Evolutionary conservation across 2,888 invertebrate species (phyloP), one percentile per base, ranked within the genome.

Genomic region (Parnassius mnemosyne): DNA sequence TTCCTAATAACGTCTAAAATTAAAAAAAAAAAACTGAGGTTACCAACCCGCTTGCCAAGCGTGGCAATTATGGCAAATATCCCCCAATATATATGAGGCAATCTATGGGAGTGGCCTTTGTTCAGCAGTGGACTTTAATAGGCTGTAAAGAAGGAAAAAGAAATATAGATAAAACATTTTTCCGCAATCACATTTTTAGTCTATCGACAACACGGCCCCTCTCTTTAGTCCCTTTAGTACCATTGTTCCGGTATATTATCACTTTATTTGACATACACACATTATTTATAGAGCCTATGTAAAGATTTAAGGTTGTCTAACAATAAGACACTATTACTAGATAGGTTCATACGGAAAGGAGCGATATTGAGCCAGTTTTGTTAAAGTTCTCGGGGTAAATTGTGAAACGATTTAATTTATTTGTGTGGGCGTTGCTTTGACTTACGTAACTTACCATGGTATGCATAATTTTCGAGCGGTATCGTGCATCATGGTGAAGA

Each of bases 181-280:
- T 46, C 10, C 46, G 11, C 0, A 46, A 11, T 46, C n/a, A 46
- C 9, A n/a, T 46, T 46, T 46, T 46, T 13, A 34, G 34, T 34
- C 13, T 68, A 66, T 68, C 67, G 61, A 69, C 65, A 68, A 60
- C 34, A 56, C 56, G 62, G 66, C 75, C 71, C 73, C 75, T 73
- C 77, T 79, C 82, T 66, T 66, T 68, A 70, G 74, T 71, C 69
- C 70, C 79, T 78, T 78, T 74, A 72, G 71, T 71, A 68, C 72
- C 66, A 81, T 79, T 82, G 82, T 83, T 78, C 66, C 70, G 71
- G 79, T 80, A 79, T 81, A 84, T 89, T 87, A 89, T 89, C 89
- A 86, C 85, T 85, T 82, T 78, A 81, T 82, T 82, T 77, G 75
- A 77, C 78, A 71, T 78, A 83, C 80, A 82, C 77, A 73, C 69